Evolutionary conservation across 1,140 invertebrate species (phyloP).

Genomic region (Elymnias hypermnestra): DNA sequence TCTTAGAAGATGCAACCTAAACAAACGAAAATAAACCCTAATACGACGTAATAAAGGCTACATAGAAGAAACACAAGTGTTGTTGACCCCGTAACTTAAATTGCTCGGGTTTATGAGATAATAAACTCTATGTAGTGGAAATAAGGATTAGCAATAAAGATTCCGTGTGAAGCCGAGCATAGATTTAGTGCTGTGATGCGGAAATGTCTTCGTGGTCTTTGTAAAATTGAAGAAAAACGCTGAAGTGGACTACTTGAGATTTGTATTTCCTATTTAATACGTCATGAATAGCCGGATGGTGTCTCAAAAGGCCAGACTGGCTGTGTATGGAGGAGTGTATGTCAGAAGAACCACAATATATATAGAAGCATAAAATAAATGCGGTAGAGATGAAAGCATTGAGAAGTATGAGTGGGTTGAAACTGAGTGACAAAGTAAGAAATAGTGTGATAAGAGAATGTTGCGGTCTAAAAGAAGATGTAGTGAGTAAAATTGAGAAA

Average conservation of each 20-base stretch:
- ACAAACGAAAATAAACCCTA: conserved; percentile 8
- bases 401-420: no score
- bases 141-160: conserved; percentile 12
- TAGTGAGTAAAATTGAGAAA: no score
- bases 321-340: no score
- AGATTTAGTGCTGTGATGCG: conserved; percentile 21
- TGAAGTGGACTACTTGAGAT: conserved; percentile 7
- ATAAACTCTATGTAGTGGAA: conserved; percentile 9
- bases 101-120: conserved; percentile 7
- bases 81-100: conserved; percentile 18
- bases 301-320: no score
- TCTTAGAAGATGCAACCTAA: not conserved
- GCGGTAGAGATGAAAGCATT: no score
- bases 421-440: no score
- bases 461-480: no score
- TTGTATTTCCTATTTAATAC: no score
- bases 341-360: no score
- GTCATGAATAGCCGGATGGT: no score
- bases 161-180: conserved; percentile 9
- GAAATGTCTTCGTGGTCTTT: conserved; percentile 27
- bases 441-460: no score
- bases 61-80: not conserved
- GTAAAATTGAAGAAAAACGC: conserved; percentile 26
- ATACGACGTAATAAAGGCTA: not conserved
- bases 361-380: no score